These are phyloP conservation scores for Nebria ingens DNA, from an alignment of 1,140 invertebrate genomes.

Conservation along the genomic window DNA sequence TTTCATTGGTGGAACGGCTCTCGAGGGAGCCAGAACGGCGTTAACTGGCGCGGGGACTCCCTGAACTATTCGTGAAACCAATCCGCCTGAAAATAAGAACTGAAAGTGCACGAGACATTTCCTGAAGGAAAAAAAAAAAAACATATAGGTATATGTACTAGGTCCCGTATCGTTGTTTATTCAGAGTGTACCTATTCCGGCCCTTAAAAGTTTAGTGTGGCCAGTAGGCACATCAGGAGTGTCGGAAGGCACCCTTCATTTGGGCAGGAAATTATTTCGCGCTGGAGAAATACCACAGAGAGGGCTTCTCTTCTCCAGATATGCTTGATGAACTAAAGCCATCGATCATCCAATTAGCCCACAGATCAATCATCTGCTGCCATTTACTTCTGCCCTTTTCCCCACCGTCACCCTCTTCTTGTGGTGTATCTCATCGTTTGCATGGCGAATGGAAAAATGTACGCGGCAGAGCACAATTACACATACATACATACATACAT, in stretches of 20 bases:
- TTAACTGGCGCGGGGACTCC: constrained; percentile 3
- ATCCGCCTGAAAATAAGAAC: not conserved
- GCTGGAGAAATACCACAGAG: too few relatives aligned
- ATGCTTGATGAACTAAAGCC: constrained; percentile 37
- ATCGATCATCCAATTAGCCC: constrained; percentile 54
- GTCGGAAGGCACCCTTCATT: not conserved
- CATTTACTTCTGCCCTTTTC: constrained; percentile 31
- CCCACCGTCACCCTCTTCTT: constrained; percentile 14
- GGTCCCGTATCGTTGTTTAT: too few relatives aligned
- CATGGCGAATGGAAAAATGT: not conserved
- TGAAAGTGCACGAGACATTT: not conserved
- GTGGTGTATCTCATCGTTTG: not conserved
- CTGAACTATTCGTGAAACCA: constrained; percentile 1
- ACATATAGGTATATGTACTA: too few relatives aligned
- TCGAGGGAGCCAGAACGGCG: not conserved
- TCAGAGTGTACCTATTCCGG: too few relatives aligned
- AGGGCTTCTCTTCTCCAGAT: too few relatives aligned
- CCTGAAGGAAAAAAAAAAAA: not conserved
- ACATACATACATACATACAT: not conserved
- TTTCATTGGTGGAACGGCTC: not conserved
- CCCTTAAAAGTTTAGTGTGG: not conserved
- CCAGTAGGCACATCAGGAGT: too few relatives aligned
- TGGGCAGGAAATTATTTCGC: not conserved
- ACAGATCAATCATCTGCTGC: constrained; percentile 48
- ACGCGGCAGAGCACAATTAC: too few relatives aligned